Percentiles rank a stretch among this genome's conserved stretches.
Evolutionary conservation across 64 coral and sea anemone species (phyloP).

Genomic region (Exaiptasia diaphana): DNA sequence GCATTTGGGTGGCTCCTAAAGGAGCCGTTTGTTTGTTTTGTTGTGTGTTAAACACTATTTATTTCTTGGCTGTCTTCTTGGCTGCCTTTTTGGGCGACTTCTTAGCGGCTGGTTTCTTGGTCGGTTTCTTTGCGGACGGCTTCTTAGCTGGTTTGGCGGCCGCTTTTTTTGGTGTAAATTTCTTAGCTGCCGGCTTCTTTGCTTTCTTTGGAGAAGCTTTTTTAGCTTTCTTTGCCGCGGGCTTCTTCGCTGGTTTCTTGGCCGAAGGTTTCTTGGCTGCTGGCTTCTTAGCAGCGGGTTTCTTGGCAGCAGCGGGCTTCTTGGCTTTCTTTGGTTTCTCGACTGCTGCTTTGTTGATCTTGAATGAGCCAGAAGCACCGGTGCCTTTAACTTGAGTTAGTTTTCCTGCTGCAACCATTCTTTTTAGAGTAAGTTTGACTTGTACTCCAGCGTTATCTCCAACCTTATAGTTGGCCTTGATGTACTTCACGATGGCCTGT

Average conservation of each 20-base stretch:
- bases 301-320: slow-evolving; percentile 53
- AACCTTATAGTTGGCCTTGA: slow-evolving; percentile 66
- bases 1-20: slow-evolving; percentile 17
- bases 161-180: slow-evolving; percentile 30
- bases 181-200: slow-evolving; percentile 58
- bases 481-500: slow-evolving; percentile 72
- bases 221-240: slow-evolving; percentile 59
- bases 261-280: slow-evolving; percentile 41
- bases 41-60: background rate
- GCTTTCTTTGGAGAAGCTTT: background rate
- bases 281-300: slow-evolving; percentile 47
- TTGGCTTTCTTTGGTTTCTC: slow-evolving; percentile 28
- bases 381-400: slow-evolving; percentile 69
- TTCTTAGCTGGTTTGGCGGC: slow-evolving; percentile 3
- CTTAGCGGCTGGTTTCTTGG: slow-evolving; percentile 38
- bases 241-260: background rate
- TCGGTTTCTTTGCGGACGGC: slow-evolving; percentile 26
- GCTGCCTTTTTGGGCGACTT: slow-evolving; percentile 34
- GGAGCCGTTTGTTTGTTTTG: background rate
- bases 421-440: slow-evolving; percentile 48
- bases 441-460: slow-evolving; percentile 4
- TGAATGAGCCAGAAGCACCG: slow-evolving; percentile 96
- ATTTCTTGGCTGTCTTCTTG: background rate
- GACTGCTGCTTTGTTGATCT: slow-evolving; percentile 16
- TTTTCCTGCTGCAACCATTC: background rate